phyloP scores from a whole-genome alignment of 2,113 vertebrate genomes.

The Tupaia chinensis region DNA sequence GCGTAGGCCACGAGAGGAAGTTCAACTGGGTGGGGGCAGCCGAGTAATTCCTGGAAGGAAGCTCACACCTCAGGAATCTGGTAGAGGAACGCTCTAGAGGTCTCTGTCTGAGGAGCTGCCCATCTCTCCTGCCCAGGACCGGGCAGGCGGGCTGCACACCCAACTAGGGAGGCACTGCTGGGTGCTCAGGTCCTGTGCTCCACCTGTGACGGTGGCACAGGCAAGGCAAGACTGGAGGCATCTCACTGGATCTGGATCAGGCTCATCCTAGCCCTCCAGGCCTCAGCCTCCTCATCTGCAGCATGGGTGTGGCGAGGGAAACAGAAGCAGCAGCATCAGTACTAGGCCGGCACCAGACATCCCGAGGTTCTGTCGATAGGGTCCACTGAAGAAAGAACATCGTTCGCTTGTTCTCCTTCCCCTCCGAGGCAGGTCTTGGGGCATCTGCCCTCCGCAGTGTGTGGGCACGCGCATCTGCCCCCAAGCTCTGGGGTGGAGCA shows the following conservation, averaged over 20 bases:
- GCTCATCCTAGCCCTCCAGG: neutral
- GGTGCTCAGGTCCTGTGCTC: too few relatives aligned
- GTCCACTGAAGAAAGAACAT: neutral
- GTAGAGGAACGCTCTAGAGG: slow-evolving; percentile 3
- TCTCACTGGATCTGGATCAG: neutral
- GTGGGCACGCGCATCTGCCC: neutral
- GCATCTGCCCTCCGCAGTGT: neutral
- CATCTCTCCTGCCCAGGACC: neutral
- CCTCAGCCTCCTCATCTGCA: neutral
- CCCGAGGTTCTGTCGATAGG: neutral
- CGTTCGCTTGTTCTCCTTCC: neutral
- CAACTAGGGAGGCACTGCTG: too few relatives aligned
- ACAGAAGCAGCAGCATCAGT: too few relatives aligned
- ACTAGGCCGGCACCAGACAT: neutral
- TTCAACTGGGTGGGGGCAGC: slow-evolving; percentile 45
- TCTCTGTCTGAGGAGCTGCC: slow-evolving; percentile 21
- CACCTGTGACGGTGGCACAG: neutral
- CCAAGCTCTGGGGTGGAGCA: neutral
- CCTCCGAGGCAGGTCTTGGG: neutral
- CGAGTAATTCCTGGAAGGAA: slow-evolving; percentile 82
- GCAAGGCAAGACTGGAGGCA: neutral
- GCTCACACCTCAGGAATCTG: slow-evolving; percentile 71
- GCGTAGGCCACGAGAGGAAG: slow-evolving; percentile 55
- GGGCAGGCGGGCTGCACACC: neutral
- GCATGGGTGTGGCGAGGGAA: too few relatives aligned